These are phyloP conservation scores for Buceros bicornis DNA, from an alignment of 2,797 vertebrate genomes.

Conservation along the genomic window DNA sequence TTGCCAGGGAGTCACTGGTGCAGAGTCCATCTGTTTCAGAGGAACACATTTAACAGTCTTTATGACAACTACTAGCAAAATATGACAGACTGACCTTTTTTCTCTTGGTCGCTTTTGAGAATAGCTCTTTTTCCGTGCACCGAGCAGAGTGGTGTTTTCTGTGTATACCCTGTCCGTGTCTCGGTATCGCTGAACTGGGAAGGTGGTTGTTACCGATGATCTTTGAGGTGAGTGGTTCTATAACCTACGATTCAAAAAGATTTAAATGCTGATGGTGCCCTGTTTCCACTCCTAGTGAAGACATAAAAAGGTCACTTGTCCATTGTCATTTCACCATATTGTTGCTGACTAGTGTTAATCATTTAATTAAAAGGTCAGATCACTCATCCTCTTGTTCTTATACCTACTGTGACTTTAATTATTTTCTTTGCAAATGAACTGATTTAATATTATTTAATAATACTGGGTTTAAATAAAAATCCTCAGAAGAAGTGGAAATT, in stretches of 20 bases:
- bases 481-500: constrained; percentile 8
- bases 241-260: not conserved
- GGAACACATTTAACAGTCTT: not conserved
- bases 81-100: constrained; percentile 46
- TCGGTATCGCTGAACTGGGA: not conserved
- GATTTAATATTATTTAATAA: constrained; percentile 69
- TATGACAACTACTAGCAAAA: constrained; percentile 9
- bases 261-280: not conserved
- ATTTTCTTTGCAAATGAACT: constrained; percentile 70
- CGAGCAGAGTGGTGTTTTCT: not conserved
- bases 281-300: constrained; percentile 59
- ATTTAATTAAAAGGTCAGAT: constrained; percentile 79
- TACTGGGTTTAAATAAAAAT: constrained; percentile 54
- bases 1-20: not conserved
- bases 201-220: constrained; percentile 15
- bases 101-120: not conserved
- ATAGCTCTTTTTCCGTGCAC: not conserved
- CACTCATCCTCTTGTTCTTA: constrained; percentile 51
- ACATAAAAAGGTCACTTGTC: constrained; percentile 73
- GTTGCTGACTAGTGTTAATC: constrained; percentile 69
- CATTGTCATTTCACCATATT: constrained; percentile 58
- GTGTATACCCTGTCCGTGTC: not conserved
- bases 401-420: constrained; percentile 59
- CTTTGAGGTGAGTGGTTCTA: not conserved
- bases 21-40: not conserved